Evolutionary conservation across 1,140 invertebrate species (phyloP).

Genomic region (Sycophila sp.): DNA sequence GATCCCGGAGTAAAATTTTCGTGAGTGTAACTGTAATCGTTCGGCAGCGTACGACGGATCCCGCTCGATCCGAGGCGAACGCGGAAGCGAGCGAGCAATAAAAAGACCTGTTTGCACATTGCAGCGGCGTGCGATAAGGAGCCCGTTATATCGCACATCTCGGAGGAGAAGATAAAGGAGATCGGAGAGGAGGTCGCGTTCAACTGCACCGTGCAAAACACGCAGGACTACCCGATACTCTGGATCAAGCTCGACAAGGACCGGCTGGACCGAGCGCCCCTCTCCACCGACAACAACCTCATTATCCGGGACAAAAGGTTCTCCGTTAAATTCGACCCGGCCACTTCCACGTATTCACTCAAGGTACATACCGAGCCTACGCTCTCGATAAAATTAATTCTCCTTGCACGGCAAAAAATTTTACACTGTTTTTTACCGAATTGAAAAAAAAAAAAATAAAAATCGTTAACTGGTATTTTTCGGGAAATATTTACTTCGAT

Average conservation of each 20-base stretch:
- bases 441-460: no score
- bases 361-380: slow-evolving; percentile 24
- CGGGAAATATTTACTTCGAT: no score
- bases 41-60: background rate
- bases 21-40: no score
- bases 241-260: slow-evolving; percentile 33
- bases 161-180: slow-evolving; percentile 18
- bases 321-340: background rate
- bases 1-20: no score
- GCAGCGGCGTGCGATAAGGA: slow-evolving; percentile 10
- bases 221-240: background rate
- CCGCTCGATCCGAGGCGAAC: background rate
- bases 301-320: slow-evolving; percentile 13
- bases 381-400: no score
- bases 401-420: no score
- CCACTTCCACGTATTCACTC: slow-evolving; percentile 23
- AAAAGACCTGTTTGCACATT: background rate
- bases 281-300: background rate
- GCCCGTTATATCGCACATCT: slow-evolving; percentile 15
- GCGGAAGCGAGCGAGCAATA: background rate
- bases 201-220: slow-evolving; percentile 29
- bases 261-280: background rate
- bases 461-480: no score
- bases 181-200: slow-evolving; percentile 28
- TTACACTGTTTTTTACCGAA: no score